Percentiles rank a stretch among this genome's conserved stretches.
phyloP scores from a whole-genome alignment of 2,888 invertebrate species.

The Cantharis nigra region DNA sequence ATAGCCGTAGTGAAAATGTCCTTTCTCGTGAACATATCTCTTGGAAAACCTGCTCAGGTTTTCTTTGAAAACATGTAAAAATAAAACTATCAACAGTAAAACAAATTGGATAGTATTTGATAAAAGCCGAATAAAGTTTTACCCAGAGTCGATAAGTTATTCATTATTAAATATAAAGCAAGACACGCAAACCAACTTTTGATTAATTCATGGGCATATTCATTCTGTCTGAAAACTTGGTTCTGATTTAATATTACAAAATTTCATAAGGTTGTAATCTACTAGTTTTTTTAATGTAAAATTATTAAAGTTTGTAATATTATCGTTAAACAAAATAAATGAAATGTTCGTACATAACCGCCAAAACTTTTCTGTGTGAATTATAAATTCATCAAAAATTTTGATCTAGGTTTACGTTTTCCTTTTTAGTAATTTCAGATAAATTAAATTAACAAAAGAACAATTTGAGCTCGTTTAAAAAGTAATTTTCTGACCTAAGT shows the following conservation, averaged over 20 bases:
- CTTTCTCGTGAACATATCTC: neutral
- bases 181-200: neutral
- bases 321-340: neutral
- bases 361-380: neutral
- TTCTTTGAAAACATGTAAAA: neutral
- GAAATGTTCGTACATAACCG: neutral
- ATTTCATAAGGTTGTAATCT: neutral
- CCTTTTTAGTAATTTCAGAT: neutral
- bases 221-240: neutral
- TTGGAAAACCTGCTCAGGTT: too few species aligned
- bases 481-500: constrained; percentile 24
- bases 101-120: neutral
- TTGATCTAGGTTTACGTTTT: neutral
- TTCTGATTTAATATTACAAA: neutral
- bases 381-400: neutral
- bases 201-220: neutral
- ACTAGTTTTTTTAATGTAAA: neutral
- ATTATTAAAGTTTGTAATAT: neutral
- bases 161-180: neutral
- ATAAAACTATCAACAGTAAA: neutral
- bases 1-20: too few species aligned
- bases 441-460: constrained; percentile 22
- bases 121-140: neutral
- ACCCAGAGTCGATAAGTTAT: neutral
- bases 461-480: constrained; percentile 12